Evolutionary conservation across 2,888 invertebrate species (phyloP).

Genomic region (Agrotis ipsilon): DNA sequence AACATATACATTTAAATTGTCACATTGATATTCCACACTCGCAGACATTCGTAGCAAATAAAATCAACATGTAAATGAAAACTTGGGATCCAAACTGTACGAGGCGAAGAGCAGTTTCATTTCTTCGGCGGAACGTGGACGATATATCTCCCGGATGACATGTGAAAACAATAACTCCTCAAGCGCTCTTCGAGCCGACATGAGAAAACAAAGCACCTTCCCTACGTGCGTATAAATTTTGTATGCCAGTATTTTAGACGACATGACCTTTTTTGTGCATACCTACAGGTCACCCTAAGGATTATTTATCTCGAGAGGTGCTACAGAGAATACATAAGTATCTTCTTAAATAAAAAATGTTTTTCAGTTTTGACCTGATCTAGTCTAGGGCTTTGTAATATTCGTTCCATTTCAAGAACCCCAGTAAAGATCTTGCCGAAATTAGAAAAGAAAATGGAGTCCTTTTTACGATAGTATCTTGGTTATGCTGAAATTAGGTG

Average conservation of each 20-base stretch:
- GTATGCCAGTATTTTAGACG: conserved; percentile 72
- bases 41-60: conserved; percentile 61
- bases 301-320: conserved; percentile 67
- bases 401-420: conserved; percentile 18
- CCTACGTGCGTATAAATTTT: conserved; percentile 75
- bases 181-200: conserved; percentile 71
- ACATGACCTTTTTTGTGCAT: conserved; percentile 73
- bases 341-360: conserved; percentile 40
- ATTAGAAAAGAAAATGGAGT: conserved; percentile 30
- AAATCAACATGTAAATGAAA: conserved; percentile 71
- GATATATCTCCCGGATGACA: conserved; percentile 81
- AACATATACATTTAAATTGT: conserved; percentile 69
- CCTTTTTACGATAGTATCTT: conserved; percentile 14
- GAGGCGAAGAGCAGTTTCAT: conserved; percentile 71
- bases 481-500: conserved; percentile 13
- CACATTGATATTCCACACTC: conserved; percentile 68
- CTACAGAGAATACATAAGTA: conserved; percentile 56
- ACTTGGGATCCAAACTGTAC: conserved; percentile 53
- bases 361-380: conserved; percentile 48
- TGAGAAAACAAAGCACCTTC: conserved; percentile 75
- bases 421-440: conserved; percentile 13
- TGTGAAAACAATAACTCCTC: conserved; percentile 84
- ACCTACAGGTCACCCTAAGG: conserved; percentile 59
- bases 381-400: conserved; percentile 22
- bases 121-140: conserved; percentile 74